These are phyloP conservation scores for Drosophila mayaguana DNA, from an alignment of 2,888 invertebrate genomes.

Conservation along the genomic window DNA sequence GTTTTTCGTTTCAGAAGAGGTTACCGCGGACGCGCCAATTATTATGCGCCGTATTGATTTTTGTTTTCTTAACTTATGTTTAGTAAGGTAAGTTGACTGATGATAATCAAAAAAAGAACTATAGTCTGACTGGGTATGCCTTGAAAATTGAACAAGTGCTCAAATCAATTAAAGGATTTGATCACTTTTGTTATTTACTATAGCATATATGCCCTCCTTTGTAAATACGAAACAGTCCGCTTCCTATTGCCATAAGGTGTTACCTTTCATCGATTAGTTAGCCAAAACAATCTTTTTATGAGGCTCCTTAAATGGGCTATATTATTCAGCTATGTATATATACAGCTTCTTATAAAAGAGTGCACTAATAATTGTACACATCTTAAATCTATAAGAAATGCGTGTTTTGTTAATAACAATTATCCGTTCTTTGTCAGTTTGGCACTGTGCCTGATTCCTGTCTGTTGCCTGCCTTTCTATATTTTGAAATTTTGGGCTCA, in stretches of 20 bases:
- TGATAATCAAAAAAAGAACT: constrained; percentile 16
- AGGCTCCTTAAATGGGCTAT: background rate
- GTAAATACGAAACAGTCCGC: constrained; percentile 26
- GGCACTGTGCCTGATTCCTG: constrained; percentile 2
- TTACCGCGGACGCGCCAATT: constrained; percentile 85
- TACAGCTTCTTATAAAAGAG: background rate
- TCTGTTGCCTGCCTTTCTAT: background rate
- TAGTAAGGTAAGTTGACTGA: constrained; percentile 83
- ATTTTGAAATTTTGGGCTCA: background rate
- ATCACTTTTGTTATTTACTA: constrained; percentile 5
- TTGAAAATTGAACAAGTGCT: constrained; percentile 1
- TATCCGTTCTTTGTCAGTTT: constrained; percentile 15
- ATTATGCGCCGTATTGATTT: constrained; percentile 85
- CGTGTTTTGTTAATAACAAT: constrained; percentile 11
- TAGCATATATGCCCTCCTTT: background rate
- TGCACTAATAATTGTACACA: constrained; percentile 13
- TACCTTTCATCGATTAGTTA: background rate
- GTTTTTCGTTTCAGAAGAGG: constrained; percentile 85
- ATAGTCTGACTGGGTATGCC: constrained; percentile 22
- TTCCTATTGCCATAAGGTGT: constrained; percentile 8
- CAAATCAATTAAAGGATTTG: background rate
- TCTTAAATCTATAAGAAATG: background rate
- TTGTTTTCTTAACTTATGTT: constrained; percentile 82
- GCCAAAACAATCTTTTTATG: constrained; percentile 8
- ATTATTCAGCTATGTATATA: background rate